Conservation (phyloP, 2,797 vertebrate genomes). For the Pangasius sanitwongsei region DNA sequence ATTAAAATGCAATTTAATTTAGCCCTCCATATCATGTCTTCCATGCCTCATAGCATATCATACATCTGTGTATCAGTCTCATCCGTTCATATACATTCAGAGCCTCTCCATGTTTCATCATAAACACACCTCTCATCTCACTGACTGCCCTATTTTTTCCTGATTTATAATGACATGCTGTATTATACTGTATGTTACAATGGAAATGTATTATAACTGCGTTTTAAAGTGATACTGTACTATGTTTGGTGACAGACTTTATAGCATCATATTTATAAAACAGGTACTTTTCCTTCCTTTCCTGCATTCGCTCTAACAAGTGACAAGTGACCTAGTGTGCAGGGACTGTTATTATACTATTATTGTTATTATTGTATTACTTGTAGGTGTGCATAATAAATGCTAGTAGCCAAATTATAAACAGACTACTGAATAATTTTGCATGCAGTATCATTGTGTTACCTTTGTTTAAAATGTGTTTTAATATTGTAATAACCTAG, state of each 20-base stretch:
- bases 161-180: neutral
- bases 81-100: neutral
- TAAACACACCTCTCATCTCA: neutral
- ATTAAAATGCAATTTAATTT: neutral
- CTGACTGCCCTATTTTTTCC: neutral
- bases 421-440: neutral
- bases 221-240: slow-evolving; percentile 3
- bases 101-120: neutral
- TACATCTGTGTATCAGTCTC: neutral
- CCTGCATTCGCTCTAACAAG: neutral
- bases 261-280: neutral
- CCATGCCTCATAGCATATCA: neutral
- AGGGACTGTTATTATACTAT: neutral
- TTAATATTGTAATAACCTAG: neutral
- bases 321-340: neutral
- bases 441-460: neutral
- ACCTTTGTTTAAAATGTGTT: neutral
- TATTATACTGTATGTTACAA: neutral
- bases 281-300: neutral
- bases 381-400: neutral
- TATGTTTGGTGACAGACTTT: neutral
- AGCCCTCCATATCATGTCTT: neutral
- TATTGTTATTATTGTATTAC: neutral
- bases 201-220: neutral
- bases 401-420: neutral